Base-by-base conservation (phyloP, 53 echinoderm and acorn worm genomes). In the Hippasteria phrygiana region DNA sequence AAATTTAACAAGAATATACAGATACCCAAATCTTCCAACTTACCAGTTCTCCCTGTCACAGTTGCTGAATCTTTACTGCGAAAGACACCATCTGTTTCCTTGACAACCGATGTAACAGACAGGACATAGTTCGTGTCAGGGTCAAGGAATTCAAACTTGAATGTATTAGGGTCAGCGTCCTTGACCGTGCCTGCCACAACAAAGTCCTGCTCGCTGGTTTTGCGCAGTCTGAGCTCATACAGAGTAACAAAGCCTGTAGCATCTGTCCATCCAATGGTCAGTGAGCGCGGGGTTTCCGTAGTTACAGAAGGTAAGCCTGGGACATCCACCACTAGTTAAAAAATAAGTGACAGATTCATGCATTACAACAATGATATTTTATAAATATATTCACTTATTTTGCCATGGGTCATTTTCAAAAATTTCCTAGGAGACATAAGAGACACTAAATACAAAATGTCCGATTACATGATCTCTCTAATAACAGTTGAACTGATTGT, bases 121-220 rank as follows among this genome's bases (percentile, higher is more conserved):
- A 85, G 0, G 70, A 85, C 47, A 51, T 85, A 85, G 71, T 70
- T 13, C 8, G 85, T 85, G 53, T 50, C 24, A 11, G 85, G 85
- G 20, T 71, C 85, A 70, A 85, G 50, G 24, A 18, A 12, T 18
- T 83, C 67, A 2, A 48, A 38, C 2, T 37, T 53, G 53, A 85
- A 63, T 3, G 0, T 13, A 0, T 37, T 8, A 0, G 63, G 24
- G 26, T 46, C 77, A 17, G 0, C 45, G 39, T 24, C 24, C 10
- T 34, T 24, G 18, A 85, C 85, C 27, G 71, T 71, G 11, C 85
- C 85, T 1, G 71, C 85, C 24, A 50, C 0, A 10, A 71, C 22
- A 7, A 17, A n/a, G 31, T 9, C 37, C 4, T 48, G 26, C 70
- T 85, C 36, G 20, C 34, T 36, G 11, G 9, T 0, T 12, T 36